Percentiles rank a stretch among this genome's conserved stretches.
phyloP scores from a whole-genome alignment of 2,888 invertebrate genomes.

The Meteorus cinctellus region DNA sequence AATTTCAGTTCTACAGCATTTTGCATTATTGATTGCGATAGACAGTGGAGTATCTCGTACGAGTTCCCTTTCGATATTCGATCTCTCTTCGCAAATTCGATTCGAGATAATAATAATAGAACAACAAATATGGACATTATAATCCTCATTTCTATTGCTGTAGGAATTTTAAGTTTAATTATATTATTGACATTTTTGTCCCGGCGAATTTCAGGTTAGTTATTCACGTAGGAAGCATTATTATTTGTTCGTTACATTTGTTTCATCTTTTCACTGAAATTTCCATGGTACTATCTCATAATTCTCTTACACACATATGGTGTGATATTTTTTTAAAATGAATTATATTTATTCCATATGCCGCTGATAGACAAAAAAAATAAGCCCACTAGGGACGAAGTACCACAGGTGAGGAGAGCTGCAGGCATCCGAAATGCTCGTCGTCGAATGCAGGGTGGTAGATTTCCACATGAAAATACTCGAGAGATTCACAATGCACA shows the following conservation, averaged over 20 bases:
- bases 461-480: slow-evolving; percentile 1
- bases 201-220: slow-evolving; percentile 56
- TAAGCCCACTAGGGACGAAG: slow-evolving; percentile 61
- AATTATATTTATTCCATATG: no score
- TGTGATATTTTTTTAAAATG: background rate
- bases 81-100: slow-evolving; percentile 12
- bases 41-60: no score
- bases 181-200: slow-evolving; percentile 56
- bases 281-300: slow-evolving; percentile 25
- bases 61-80: no score
- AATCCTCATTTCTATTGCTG: slow-evolving; percentile 58
- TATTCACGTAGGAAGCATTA: background rate
- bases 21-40: no score
- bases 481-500: slow-evolving; percentile 54
- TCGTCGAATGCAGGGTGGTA: slow-evolving; percentile 77
- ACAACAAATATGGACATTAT: slow-evolving; percentile 62
- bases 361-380: slow-evolving; percentile 71
- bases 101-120: background rate
- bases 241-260: slow-evolving; percentile 28
- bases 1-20: no score
- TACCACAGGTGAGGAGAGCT: slow-evolving; percentile 75
- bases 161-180: slow-evolving; percentile 57
- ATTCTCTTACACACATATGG: slow-evolving; percentile 40
- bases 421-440: slow-evolving; percentile 84
- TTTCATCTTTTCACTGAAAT: slow-evolving; percentile 36